Percentiles rank a stretch among this genome's conserved stretches.
phyloP scores from a whole-genome alignment of 1,140 invertebrate genomes.

The Drosophila fuyamai region DNA sequence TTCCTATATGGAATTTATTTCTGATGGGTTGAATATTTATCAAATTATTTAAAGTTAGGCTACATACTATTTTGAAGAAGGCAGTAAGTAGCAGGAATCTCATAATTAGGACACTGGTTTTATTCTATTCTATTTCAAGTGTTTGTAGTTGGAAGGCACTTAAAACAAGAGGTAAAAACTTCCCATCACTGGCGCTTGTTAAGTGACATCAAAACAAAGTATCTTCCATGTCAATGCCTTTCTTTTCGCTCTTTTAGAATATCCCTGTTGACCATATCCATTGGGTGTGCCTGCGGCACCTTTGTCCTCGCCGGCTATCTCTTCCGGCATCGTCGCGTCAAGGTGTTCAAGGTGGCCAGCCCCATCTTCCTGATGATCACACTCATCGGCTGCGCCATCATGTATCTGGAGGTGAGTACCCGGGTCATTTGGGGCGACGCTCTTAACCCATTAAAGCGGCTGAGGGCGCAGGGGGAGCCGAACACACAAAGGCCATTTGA shows the following conservation, averaged over 20 bases:
- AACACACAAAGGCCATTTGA: slow-evolving; percentile 70
- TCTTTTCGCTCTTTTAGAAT: slow-evolving; percentile 86
- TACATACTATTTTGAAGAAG: too few relatives aligned
- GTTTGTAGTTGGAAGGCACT: too few relatives aligned
- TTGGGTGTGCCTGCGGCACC: slow-evolving; percentile 91
- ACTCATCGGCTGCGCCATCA: slow-evolving; percentile 93
- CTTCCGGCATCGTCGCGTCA: slow-evolving; percentile 91
- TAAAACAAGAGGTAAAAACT: background rate
- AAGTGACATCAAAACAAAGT: background rate
- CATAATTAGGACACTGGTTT: too few relatives aligned
- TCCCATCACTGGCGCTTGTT: slow-evolving; percentile 2
- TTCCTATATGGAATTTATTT: too few relatives aligned
- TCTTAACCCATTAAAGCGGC: slow-evolving; percentile 38
- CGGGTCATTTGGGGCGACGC: slow-evolving; percentile 17
- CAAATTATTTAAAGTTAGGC: too few relatives aligned
- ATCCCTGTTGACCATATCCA: slow-evolving; percentile 91
- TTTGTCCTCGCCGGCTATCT: slow-evolving; percentile 91
- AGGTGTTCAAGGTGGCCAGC: slow-evolving; percentile 95
- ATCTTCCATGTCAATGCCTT: background rate
- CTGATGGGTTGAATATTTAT: too few relatives aligned
- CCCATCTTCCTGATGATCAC: slow-evolving; percentile 95
- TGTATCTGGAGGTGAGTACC: slow-evolving; percentile 93
- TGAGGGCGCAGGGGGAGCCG: background rate
- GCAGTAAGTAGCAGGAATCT: too few relatives aligned
- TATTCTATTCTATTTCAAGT: too few relatives aligned